Evolutionary conservation across 2,888 invertebrate genomes (phyloP).

Genomic region (Xylophagus ater): DNA sequence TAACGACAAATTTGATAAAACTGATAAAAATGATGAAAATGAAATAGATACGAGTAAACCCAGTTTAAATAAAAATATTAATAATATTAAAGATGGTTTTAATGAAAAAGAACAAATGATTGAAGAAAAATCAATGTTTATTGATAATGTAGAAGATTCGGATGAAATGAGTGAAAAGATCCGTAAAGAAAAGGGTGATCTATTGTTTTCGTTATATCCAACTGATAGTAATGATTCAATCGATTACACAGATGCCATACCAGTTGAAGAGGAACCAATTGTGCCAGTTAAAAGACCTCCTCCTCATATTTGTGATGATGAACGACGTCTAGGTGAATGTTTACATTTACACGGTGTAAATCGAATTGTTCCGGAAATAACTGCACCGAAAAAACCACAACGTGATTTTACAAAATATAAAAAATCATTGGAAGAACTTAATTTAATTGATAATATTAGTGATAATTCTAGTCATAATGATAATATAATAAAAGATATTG

Average conservation of each 20-base stretch:
- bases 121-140: not conserved
- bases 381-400: conserved; percentile 21
- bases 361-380: conserved; percentile 7
- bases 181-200: conserved; percentile 12
- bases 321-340: conserved; percentile 10
- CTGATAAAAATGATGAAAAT: conserved; percentile 2
- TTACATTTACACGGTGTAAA: conserved; percentile 6
- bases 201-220: conserved; percentile 10
- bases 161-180: conserved; percentile 10
- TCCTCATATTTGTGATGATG: conserved; percentile 18
- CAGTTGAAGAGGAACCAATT: conserved; percentile 20
- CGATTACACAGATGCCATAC: conserved; percentile 11
- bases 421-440: conserved; percentile 7
- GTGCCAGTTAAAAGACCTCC: conserved; percentile 13
- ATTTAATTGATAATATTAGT: too few species aligned
- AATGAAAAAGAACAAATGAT: not conserved
- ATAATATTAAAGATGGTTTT: not conserved
- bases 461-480: too few species aligned
- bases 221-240: conserved; percentile 1
- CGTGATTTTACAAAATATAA: conserved; percentile 20
- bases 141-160: conserved; percentile 3
- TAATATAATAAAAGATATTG: too few species aligned
- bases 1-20: not conserved
- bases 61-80: not conserved
- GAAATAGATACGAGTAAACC: not conserved